Evolutionary conservation across 1,140 invertebrate genomes (phyloP), one percentile per base, ranked within the genome.

Genomic region (Rhysida immarginata): DNA sequence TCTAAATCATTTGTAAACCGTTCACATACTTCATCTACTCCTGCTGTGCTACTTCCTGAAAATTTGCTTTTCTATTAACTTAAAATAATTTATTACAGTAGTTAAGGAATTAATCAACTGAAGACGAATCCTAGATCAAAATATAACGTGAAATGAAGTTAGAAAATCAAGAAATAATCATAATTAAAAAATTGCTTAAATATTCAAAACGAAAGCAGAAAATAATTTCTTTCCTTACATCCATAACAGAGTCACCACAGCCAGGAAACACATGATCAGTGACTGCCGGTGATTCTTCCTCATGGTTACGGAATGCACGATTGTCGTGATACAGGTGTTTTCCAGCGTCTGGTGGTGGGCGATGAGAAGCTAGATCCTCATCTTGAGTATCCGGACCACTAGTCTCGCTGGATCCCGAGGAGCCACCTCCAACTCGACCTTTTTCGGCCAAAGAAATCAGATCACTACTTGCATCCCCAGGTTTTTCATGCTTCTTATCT

Each of bases 381-480:
- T 50, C 53, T 24, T 50, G 56, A 8, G 58, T 55, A 35, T 61
- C 57, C 27, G 56, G 57, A 5, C 56, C 56, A 23, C 58, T 61
- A 0, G 61, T 63, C 23, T 62, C 64, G 54, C 61, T 66, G 0
- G 64, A 64, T 50, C 55, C 58, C 8, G 61, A 64, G 21, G 65
- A 65, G 42, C 63, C 56, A 54, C 74, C 63, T 8, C 73, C 74
- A 26, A 74, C 71, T 41, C 71, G 66, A 1, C 76, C 76, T 60
- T 77, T 77, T 60, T 78, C 76, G 3, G 75, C 74, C 56, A 77
- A 62, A 5, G 76, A 78, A 53, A 78, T 77, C n/a, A 77, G 67
- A 63, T 78, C 75, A 55, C 58, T 63, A 49, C 59, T 63, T 23
- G 58, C 59, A 43, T 53, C 58, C 29, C 13, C 26, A 23, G 43